phyloP scores from a whole-genome alignment of 2,888 invertebrate genomes.

The Phrixothrix hirtus region DNA sequence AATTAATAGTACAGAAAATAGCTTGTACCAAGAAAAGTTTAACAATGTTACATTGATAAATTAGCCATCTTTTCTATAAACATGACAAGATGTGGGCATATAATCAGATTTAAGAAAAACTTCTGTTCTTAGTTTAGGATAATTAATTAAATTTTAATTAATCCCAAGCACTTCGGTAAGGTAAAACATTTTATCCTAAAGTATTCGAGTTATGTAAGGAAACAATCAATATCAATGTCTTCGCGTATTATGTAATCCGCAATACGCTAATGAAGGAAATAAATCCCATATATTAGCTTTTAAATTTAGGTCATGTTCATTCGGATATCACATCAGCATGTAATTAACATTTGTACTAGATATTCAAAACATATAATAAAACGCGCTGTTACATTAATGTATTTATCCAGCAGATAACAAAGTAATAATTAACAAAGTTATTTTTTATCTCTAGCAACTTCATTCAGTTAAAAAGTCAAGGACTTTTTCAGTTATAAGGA shows the following conservation, averaged over 20 bases:
- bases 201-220: too few species aligned
- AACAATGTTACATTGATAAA: constrained; percentile 7
- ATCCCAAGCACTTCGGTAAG: too few species aligned
- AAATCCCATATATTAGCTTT: constrained; percentile 38
- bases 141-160: too few species aligned
- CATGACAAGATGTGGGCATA: neutral
- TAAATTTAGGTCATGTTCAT: constrained; percentile 38
- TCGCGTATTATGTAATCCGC: neutral
- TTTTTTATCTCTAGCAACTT: neutral
- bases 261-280: constrained; percentile 25
- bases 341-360: neutral
- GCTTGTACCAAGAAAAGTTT: neutral
- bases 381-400: too few species aligned
- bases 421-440: neutral
- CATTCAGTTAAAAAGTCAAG: neutral
- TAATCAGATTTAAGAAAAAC: neutral
- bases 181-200: too few species aligned
- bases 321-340: neutral
- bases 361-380: neutral
- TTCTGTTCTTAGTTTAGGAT: too few species aligned
- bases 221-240: neutral
- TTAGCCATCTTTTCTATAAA: neutral
- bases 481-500: too few species aligned
- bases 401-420: neutral
- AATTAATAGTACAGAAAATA: neutral